A percentile compares a stretch with the other conserved stretches of the same genome.
Conservation (phyloP, 1,140 invertebrate genomes). For the Anastrepha obliqua region DNA sequence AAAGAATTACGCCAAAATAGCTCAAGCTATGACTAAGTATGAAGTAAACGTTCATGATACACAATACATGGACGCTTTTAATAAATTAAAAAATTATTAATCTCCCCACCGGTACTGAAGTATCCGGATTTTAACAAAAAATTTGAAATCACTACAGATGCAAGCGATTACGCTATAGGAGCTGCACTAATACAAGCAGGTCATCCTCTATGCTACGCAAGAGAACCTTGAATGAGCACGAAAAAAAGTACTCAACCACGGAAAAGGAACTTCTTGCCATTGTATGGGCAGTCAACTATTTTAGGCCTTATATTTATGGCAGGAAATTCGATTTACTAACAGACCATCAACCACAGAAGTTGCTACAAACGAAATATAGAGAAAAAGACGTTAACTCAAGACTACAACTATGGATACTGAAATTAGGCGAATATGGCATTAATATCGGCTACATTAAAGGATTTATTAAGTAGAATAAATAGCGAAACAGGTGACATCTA, state of each 20-base stretch:
- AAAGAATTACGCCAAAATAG: constrained; percentile 63
- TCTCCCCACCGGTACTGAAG: constrained; percentile 65
- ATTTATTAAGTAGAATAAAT: constrained; percentile 45
- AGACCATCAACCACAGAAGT: constrained; percentile 34
- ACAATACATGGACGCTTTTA: constrained; percentile 61
- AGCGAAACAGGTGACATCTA: not conserved
- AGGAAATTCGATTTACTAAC: not conserved
- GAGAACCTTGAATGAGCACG: constrained; percentile 71
- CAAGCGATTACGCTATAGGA: constrained; percentile 63
- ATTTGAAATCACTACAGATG: constrained; percentile 50
- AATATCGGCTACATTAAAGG: constrained; percentile 44
- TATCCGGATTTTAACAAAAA: constrained; percentile 63
- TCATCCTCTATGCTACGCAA: constrained; percentile 64
- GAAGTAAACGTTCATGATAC: constrained; percentile 58
- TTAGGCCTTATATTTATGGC: constrained; percentile 19
- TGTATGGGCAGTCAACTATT: not conserved
- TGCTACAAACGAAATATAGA: constrained; percentile 35
- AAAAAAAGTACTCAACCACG: constrained; percentile 70
- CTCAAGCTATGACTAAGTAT: constrained; percentile 61
- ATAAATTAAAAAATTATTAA: constrained; percentile 65
- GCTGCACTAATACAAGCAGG: constrained; percentile 62
- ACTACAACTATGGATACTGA: constrained; percentile 44
- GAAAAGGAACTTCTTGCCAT: too few relatives aligned
- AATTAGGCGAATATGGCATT: constrained; percentile 26
- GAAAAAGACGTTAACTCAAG: constrained; percentile 49